Conservation (phyloP, 2,888 invertebrate genomes). For the Blastobasis adustella region DNA sequence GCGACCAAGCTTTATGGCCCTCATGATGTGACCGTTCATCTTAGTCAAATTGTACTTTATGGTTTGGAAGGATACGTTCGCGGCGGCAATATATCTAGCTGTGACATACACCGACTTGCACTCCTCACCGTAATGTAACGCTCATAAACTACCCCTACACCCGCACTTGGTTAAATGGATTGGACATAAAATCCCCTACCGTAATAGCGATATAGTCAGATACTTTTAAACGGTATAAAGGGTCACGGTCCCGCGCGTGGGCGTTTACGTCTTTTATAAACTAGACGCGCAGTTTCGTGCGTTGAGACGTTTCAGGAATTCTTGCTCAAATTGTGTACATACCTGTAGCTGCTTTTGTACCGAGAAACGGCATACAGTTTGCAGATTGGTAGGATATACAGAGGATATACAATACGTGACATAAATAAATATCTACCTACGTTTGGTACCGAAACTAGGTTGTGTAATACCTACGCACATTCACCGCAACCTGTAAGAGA, state of each 20-base stretch:
- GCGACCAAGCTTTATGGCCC: constrained; percentile 34
- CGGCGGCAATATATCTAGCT: constrained; percentile 25
- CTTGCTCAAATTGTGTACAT: constrained; percentile 2
- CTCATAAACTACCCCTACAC: constrained; percentile 8
- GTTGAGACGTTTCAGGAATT: constrained; percentile 24
- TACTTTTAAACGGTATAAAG: constrained; percentile 26
- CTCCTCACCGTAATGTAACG: constrained; percentile 11
- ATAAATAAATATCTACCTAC: too few relatives aligned
- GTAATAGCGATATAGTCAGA: constrained; percentile 19
- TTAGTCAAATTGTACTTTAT: constrained; percentile 44
- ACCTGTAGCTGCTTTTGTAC: constrained; percentile 27
- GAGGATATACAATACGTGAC: too few relatives aligned
- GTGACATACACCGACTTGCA: constrained; percentile 14
- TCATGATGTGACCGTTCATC: constrained; percentile 37
- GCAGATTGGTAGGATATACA: too few relatives aligned
- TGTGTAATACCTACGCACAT: too few relatives aligned
- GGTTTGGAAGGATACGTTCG: constrained; percentile 27
- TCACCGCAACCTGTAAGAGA: too few relatives aligned
- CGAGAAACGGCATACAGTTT: constrained; percentile 32
- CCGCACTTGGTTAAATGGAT: constrained; percentile 21
- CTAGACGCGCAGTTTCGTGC: constrained; percentile 18
- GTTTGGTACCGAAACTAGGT: too few relatives aligned
- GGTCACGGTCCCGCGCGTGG: constrained; percentile 26
- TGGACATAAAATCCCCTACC: constrained; percentile 24
- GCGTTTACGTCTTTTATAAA: constrained; percentile 42